Base-by-base conservation (phyloP, 1,140 invertebrate genomes). In the Drosophila sechellia region DNA sequence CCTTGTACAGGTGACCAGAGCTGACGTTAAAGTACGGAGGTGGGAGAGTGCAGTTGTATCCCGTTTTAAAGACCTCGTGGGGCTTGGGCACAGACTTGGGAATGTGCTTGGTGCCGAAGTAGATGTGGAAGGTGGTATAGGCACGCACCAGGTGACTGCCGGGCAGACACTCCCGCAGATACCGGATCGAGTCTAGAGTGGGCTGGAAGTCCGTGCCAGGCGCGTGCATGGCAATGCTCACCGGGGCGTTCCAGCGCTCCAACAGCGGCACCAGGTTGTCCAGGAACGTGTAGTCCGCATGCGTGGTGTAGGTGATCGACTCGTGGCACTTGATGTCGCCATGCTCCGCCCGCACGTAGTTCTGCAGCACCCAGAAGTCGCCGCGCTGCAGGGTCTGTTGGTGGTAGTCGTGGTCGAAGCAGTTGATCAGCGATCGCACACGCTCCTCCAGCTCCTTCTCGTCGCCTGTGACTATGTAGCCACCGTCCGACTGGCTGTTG, bases 241-340 rank as follows among this genome's bases (percentile, higher is more conserved):
- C 93, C 0, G 96, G 96, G 12, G 93, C 94, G 86, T 93, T 93
- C 95, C 95, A 95, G 81, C 94, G 93, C 84, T 97, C 95, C 72
- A 97, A 93, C 76, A 98, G 93, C 37, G 96, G 96, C 86, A 96
- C 95, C 52, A 98, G 93, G 93, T 98, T 98, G 91, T 98, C 96
- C 77, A 98, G 94, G 93, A 98, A 98, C 54, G 97, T 97, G 90
- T 95, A 97, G 84, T 97, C 97, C 2, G 96, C 97, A 91, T 98
- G 97, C 8, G 97, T 98, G 0, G 97, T 98, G 85, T 98, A 98
- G 0, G 98, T 98, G 39, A 98, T 94, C 63, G 95, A 96, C 92
- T 97, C 96, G 92, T 97, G 96, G 90, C 97, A 98, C 92, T 93
- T 92, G 34, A 94, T 77, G 17, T 92, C 83, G 13, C 94, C 94